These are phyloP conservation scores for Thomomys bottae DNA, from an alignment of 2,113 vertebrate genomes.

Conservation along the genomic window DNA sequence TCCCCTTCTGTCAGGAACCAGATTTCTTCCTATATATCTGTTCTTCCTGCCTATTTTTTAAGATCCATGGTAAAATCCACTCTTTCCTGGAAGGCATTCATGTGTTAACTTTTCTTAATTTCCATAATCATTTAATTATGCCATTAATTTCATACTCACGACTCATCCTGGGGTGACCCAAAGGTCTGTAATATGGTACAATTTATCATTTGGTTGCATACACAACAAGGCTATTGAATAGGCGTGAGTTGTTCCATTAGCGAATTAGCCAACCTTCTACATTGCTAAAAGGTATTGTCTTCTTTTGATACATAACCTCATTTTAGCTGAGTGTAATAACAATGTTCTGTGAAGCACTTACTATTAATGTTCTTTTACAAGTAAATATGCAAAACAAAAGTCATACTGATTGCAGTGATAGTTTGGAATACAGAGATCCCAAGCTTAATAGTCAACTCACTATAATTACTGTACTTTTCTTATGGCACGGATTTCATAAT, in stretches of 20 bases:
- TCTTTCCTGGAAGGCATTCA: neutral
- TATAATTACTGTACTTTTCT: constrained; percentile 4
- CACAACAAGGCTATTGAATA: neutral
- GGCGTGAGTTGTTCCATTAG: neutral
- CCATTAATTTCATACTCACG: constrained; percentile 6
- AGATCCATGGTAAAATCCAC: neutral
- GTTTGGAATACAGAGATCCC: neutral
- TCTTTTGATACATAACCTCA: constrained; percentile 24
- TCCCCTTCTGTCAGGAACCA: neutral
- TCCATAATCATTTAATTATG: neutral
- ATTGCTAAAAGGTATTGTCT: neutral
- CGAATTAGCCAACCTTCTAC: neutral
- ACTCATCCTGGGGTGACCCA: neutral
- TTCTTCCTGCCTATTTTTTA: neutral
- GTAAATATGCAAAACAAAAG: neutral
- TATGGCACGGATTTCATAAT: neutral
- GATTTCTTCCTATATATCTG: neutral
- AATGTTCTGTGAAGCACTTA: neutral
- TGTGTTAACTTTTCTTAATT: neutral
- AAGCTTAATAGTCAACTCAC: constrained; percentile 17
- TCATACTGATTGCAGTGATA: neutral
- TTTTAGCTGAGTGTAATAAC: neutral
- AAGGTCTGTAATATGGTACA: neutral
- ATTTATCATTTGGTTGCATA: neutral
- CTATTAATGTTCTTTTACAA: constrained; percentile 26